phyloP scores from a whole-genome alignment of 2,888 invertebrate species.

The Lordiphosa fenestrarum region DNA sequence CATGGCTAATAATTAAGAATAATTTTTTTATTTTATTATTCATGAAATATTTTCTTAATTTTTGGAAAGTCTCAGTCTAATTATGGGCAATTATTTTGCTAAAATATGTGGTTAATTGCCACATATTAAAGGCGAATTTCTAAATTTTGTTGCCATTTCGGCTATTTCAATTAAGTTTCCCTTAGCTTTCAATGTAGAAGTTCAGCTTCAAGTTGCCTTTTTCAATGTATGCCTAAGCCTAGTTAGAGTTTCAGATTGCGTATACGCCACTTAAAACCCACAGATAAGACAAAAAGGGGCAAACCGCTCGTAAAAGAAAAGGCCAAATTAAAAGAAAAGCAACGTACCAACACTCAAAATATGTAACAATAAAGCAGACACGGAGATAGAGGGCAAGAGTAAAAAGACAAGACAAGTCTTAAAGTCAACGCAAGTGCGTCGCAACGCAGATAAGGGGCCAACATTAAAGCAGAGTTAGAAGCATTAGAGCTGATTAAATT shows the following conservation, averaged over 20 bases:
- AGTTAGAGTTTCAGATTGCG: constrained; percentile 7
- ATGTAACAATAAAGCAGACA: constrained; percentile 1
- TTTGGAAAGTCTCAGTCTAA: no score
- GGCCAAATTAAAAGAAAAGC: constrained; percentile 46
- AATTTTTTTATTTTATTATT: no score
- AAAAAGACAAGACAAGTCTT: constrained; percentile 26
- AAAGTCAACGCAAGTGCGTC: constrained; percentile 21
- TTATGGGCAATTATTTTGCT: no score
- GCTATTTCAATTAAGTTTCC: no score
- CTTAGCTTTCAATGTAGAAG: no score
- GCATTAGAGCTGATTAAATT: constrained; percentile 49
- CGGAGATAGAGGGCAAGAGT: constrained; percentile 15
- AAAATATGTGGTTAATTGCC: no score
- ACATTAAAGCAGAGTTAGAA: constrained; percentile 44
- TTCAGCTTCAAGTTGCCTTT: no score
- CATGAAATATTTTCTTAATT: no score
- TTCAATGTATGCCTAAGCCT: no score
- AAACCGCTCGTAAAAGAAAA: constrained; percentile 44
- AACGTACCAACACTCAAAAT: constrained; percentile 29
- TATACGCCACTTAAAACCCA: constrained; percentile 16
- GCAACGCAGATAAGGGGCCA: constrained; percentile 12
- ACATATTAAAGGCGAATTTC: no score
- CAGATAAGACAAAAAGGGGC: constrained; percentile 33
- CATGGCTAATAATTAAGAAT: no score
- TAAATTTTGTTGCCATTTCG: no score